Conservation (phyloP, 2,888 invertebrate species). For the Orthonevra nobilis region DNA sequence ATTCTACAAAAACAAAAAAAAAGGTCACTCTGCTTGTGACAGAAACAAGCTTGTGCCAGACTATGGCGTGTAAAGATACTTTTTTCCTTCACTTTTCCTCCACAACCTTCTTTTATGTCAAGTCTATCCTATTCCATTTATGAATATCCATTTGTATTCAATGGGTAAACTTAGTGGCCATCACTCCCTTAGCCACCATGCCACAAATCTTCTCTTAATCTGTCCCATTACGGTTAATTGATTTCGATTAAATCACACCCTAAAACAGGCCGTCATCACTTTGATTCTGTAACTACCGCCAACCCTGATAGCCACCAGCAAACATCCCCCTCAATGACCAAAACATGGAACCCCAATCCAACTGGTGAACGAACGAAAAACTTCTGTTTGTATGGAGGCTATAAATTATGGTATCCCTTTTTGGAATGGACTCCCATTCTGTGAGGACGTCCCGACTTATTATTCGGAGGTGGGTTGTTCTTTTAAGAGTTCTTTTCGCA, state of each 20-base stretch:
- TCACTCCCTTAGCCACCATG: conserved; percentile 43
- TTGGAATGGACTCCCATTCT: conserved; percentile 40
- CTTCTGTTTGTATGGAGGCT: conserved; percentile 51
- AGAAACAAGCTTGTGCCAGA: conserved; percentile 49
- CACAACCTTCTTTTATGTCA: conserved; percentile 3
- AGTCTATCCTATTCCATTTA: conserved; percentile 22
- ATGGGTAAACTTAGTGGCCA: conserved; percentile 53
- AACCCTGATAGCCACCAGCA: conserved; percentile 24
- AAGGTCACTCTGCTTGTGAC: conserved; percentile 37
- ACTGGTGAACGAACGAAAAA: conserved; percentile 37
- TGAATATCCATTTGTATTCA: conserved; percentile 53
- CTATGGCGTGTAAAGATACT: neutral
- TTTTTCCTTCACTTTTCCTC: neutral
- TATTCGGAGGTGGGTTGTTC: conserved; percentile 52
- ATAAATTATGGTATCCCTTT: conserved; percentile 67
- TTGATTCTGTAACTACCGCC: conserved; percentile 46
- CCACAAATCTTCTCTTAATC: conserved; percentile 77
- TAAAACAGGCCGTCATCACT: conserved; percentile 68
- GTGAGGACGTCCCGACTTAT: conserved; percentile 42
- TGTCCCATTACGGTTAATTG: conserved; percentile 80
- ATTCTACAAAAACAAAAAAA: conserved; percentile 17
- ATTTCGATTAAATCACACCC: conserved; percentile 80
- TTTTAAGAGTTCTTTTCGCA: conserved; percentile 51
- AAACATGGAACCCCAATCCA: conserved; percentile 4
- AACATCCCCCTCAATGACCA: conserved; percentile 24